Evolutionary conservation across 2,113 vertebrate species (phyloP).

Genomic region (Mastomys coucha): DNA sequence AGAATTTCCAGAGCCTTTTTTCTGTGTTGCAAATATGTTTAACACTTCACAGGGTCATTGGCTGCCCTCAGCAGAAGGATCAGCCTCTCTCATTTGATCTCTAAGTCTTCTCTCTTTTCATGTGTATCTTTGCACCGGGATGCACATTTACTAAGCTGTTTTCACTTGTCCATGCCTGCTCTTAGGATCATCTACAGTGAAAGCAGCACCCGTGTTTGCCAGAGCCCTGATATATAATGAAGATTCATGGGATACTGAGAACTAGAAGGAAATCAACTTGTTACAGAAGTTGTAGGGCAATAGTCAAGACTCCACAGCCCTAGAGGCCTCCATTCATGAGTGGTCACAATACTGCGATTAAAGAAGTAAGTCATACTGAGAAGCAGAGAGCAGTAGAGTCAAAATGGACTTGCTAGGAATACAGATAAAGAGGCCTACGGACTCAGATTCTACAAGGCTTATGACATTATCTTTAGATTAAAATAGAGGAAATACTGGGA

Average conservation of each 20-base stretch:
- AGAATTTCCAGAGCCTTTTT: neutral
- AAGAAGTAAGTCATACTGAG: neutral
- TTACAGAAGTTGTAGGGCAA: neutral
- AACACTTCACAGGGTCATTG: neutral
- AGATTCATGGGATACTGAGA: neutral
- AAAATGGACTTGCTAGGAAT: neutral
- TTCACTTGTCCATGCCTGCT: neutral
- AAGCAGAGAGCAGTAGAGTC: neutral
- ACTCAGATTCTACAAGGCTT: neutral
- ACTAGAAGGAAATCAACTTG: neutral
- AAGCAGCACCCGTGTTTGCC: neutral
- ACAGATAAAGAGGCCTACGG: accelerated
- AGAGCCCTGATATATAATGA: neutral
- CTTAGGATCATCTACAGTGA: neutral
- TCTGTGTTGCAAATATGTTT: neutral
- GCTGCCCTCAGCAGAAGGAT: neutral
- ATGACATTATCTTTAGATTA: neutral
- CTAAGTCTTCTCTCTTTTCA: neutral
- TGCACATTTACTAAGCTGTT: neutral
- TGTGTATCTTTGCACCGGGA: neutral
- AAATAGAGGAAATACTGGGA: neutral
- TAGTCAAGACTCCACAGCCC: neutral
- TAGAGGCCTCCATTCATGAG: neutral
- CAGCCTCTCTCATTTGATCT: neutral
- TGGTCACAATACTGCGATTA: too few relatives aligned